These are phyloP conservation scores for Echinops telfairi DNA, from an alignment of 2,113 vertebrate species.

Conservation along the genomic window DNA sequence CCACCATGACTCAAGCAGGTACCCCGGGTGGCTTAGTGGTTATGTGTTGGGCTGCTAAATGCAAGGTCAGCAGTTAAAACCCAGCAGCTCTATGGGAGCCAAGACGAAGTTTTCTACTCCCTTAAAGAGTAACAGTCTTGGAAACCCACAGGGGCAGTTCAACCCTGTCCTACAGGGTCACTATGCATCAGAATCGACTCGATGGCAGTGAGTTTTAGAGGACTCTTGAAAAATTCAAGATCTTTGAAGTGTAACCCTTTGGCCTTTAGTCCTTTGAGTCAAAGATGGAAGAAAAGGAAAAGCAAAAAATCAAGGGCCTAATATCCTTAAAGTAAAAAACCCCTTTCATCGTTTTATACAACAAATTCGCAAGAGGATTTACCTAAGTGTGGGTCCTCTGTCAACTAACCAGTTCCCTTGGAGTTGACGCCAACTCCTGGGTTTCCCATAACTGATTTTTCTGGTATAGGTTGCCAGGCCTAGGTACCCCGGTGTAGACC, in stretches of 20 bases:
- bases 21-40: no score
- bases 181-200: no score
- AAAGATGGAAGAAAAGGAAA: conserved; percentile 30
- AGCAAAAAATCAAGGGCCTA: background rate
- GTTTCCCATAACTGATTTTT: background rate
- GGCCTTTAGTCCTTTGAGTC: conserved; percentile 7
- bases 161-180: no score
- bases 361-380: conserved; percentile 10
- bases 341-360: conserved; percentile 30
- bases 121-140: no score
- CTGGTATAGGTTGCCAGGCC: background rate
- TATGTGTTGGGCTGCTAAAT: no score
- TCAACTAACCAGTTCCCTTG: background rate
- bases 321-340: conserved; percentile 32
- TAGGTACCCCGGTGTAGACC: background rate
- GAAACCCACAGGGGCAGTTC: no score
- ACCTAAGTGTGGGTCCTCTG: background rate
- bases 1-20: background rate
- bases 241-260: no score
- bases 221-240: no score
- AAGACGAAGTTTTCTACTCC: background rate
- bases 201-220: no score
- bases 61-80: background rate
- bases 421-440: background rate
- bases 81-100: conserved; percentile 40